These are phyloP conservation scores for Columba janthina DNA, from an alignment of 2,113 vertebrate genomes.

Conservation along the genomic window DNA sequence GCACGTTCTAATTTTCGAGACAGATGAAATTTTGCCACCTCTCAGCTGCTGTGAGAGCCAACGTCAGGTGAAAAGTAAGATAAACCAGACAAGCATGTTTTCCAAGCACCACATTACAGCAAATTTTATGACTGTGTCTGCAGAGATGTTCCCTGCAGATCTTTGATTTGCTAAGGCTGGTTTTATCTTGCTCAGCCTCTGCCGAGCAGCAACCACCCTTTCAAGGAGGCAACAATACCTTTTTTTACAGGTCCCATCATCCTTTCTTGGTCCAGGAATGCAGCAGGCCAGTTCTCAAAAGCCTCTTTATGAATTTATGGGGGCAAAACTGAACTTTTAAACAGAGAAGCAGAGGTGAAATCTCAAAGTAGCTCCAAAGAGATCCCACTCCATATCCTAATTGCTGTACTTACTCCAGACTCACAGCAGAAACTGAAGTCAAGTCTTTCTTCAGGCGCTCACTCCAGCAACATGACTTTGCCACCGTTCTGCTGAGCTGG, in stretches of 20 bases:
- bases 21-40: conserved; percentile 70
- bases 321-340: background rate
- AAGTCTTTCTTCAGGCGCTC: background rate
- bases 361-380: background rate
- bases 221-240: background rate
- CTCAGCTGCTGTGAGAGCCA: conserved; percentile 44
- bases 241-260: background rate
- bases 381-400: background rate
- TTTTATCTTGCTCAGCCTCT: conserved; percentile 41
- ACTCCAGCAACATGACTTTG: background rate
- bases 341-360: background rate
- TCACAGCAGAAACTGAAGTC: background rate
- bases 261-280: background rate
- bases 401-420: background rate
- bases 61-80: conserved; percentile 52
- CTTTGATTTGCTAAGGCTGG: conserved; percentile 44
- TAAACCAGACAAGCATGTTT: conserved; percentile 36
- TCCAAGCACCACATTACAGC: conserved; percentile 33
- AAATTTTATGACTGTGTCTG: conserved; percentile 51
- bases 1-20: conserved; percentile 68
- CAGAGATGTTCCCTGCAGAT: conserved; percentile 44
- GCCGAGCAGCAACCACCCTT: conserved; percentile 1
- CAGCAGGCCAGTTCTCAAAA: background rate
- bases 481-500: background rate
- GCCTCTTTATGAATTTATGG: background rate